Percentiles rank a stretch among this genome's conserved stretches.
These are phyloP conservation scores for Nothoprocta perdicaria DNA, from an alignment of 2,113 vertebrate species.

Conservation along the genomic window DNA sequence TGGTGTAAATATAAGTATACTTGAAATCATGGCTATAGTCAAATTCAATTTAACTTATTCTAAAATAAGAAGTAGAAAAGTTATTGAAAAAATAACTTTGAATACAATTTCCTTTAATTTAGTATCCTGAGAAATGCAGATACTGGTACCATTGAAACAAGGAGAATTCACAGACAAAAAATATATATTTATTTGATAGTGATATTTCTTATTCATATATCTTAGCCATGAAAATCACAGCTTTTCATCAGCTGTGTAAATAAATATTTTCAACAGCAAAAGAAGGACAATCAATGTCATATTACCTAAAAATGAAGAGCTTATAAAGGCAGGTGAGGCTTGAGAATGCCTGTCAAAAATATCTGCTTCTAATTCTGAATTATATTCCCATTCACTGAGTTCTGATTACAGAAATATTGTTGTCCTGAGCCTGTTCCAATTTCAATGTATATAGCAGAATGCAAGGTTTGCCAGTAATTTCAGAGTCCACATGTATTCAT, in stretches of 20 bases:
- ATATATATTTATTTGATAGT: neutral
- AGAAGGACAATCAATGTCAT: accelerated
- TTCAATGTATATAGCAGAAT: neutral
- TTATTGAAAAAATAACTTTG: neutral
- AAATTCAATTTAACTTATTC: neutral
- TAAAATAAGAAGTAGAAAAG: neutral
- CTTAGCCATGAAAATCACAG: neutral
- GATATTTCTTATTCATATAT: neutral
- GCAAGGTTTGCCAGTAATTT: constrained; percentile 22
- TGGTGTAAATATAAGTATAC: neutral
- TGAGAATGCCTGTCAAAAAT: neutral
- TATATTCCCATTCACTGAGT: constrained; percentile 1
- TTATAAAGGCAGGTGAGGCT: neutral
- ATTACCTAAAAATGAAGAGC: neutral
- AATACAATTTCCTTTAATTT: neutral
- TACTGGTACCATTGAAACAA: neutral
- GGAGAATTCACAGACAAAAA: neutral
- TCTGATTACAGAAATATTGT: neutral
- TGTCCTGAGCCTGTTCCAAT: neutral
- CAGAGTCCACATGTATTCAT: neutral
- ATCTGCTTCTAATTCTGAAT: neutral
- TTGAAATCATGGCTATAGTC: neutral
- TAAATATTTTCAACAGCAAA: neutral
- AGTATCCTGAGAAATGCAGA: neutral
- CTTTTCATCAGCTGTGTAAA: neutral